Conservation (phyloP, 2,797 vertebrate species). For the Anguilla pacifica region DNA sequence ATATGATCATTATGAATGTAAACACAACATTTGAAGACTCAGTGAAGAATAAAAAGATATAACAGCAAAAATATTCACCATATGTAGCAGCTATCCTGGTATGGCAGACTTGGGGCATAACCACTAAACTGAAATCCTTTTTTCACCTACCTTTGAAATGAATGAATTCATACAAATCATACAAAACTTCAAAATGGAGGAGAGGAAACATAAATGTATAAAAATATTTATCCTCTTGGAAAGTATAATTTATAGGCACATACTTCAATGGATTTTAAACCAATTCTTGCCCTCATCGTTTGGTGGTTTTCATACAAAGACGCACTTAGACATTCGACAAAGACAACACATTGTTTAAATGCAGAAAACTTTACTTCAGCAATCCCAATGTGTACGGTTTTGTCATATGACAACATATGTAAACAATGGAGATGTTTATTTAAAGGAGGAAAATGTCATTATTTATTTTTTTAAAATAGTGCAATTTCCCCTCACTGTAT, state of each 20-base stretch:
- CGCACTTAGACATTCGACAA: neutral
- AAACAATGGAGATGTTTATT: neutral
- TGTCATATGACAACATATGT: neutral
- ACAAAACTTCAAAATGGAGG: neutral
- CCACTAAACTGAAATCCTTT: neutral
- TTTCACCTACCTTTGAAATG: no score
- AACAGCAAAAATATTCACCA: neutral
- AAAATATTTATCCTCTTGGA: neutral
- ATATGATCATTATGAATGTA: neutral
- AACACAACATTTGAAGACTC: neutral
- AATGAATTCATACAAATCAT: no score
- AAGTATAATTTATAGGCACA: neutral
- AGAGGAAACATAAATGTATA: neutral
- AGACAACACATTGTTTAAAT: slow-evolving; percentile 7
- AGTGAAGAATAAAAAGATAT: neutral
- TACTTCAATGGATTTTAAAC: neutral
- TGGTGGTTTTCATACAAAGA: neutral
- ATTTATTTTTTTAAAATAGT: neutral
- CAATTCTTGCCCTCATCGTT: neutral
- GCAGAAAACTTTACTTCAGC: neutral
- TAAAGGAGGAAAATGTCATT: neutral
- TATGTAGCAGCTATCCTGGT: neutral
- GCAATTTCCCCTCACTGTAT: neutral
- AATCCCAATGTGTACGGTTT: neutral
- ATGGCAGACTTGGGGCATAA: neutral